phyloP scores from a whole-genome alignment of 2,888 invertebrate genomes.

The Cybosia mesomella region DNA sequence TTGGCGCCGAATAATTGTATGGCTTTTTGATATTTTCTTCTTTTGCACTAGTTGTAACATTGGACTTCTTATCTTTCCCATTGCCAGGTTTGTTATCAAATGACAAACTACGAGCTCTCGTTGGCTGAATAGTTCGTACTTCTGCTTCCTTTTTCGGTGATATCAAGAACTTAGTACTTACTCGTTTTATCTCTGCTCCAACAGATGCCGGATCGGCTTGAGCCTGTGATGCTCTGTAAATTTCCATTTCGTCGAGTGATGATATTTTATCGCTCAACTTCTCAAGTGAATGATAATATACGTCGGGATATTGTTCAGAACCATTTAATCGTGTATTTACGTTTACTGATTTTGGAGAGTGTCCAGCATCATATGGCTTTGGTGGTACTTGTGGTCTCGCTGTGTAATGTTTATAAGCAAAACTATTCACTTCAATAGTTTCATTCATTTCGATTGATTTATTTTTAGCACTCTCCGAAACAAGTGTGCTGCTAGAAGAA shows the following conservation, averaged over 20 bases:
- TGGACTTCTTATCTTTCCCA: slow-evolving; percentile 26
- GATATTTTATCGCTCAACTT: slow-evolving; percentile 71
- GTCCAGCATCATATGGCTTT: slow-evolving; percentile 63
- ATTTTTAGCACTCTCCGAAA: slow-evolving; percentile 71
- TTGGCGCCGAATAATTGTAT: slow-evolving; percentile 82
- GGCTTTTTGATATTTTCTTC: slow-evolving; percentile 59
- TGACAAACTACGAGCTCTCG: slow-evolving; percentile 77
- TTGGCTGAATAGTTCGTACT: slow-evolving; percentile 79
- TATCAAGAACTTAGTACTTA: slow-evolving; percentile 79
- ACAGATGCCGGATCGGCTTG: slow-evolving; percentile 73
- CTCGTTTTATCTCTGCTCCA: slow-evolving; percentile 82
- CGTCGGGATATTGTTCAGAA: slow-evolving; percentile 67
- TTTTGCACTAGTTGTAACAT: slow-evolving; percentile 28
- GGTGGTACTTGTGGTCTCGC: slow-evolving; percentile 72
- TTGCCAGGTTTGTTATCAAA: slow-evolving; percentile 62
- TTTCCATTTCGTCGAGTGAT: slow-evolving; percentile 70
- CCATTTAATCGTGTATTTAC: slow-evolving; percentile 36
- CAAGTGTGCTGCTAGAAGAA: slow-evolving; percentile 79
- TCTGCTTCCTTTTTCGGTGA: slow-evolving; percentile 84
- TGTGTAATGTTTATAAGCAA: slow-evolving; percentile 51
- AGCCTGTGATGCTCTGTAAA: slow-evolving; percentile 70
- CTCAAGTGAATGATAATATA: slow-evolving; percentile 81
- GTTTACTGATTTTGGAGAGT: slow-evolving; percentile 46
- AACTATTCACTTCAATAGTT: slow-evolving; percentile 45
- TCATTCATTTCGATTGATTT: slow-evolving; percentile 43